Evolutionary conservation across 2,888 invertebrate species (phyloP), one percentile per base, ranked within the genome.

Genomic region (Xylophagus ater): DNA sequence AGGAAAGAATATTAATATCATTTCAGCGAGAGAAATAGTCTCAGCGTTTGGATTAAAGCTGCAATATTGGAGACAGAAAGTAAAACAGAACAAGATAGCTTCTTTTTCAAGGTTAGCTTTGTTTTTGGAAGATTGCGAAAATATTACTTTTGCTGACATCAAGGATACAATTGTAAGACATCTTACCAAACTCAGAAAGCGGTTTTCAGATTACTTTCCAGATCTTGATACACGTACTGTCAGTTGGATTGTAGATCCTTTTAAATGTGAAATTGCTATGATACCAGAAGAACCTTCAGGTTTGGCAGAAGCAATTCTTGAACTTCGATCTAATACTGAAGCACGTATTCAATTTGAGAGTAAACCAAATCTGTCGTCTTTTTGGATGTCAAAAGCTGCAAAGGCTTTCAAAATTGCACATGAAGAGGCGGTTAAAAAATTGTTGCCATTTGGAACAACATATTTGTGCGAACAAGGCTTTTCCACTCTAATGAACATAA

Each of bases 361-460:
- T n/a, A n/a, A n/a, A n/a, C n/a, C n/a, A n/a, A n/a, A 35, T 35
- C 35, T 23, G 25, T 25, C 35, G 15, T 34, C 34, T 43, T 46
- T 48, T 48, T 47, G 47, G 48, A 44, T 48, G 43, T 46, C 42
- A 50, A 46, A 48, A 48, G 48, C 42, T 49, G 48, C 47, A 47
- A 50, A 48, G 42, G 49, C 46, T 50, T 48, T 47, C 45, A 48
- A 50, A 50, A 50, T 45, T 48, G 47, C 49, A 48, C 47, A 48
- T 42, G 42, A 46, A 32, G 44, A 44, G 40, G 41, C 28, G 37
- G 33, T 42, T 12, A 43, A 43, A 41, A 43, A 43, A 21, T 34
- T 34, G 37, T 20, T 43, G 43, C 28, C 34, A 43, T 42, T 43
- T 43, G 37, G 17, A 42, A 37, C 34, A 37, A 43, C 37, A 26